phyloP scores from a whole-genome alignment of 2,888 invertebrate genomes.

The Cabera pusaria region DNA sequence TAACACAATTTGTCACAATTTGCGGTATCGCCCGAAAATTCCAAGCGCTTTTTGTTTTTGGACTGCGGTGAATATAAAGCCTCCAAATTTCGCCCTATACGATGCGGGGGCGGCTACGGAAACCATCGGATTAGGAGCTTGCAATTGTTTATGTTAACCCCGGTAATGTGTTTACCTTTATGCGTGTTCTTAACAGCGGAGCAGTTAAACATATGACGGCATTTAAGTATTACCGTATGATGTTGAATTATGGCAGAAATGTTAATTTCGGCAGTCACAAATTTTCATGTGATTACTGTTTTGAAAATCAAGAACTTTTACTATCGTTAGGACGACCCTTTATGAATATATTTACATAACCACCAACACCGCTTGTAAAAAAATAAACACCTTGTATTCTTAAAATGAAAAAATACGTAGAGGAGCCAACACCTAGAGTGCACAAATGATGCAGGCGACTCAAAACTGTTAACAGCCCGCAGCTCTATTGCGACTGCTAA shows the following conservation, averaged over 20 bases:
- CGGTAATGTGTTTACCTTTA: slow-evolving; percentile 30
- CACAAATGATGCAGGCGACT: slow-evolving; percentile 45
- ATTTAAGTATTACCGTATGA: slow-evolving; percentile 15
- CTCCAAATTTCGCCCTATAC: slow-evolving; percentile 34
- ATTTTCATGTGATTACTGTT: no score
- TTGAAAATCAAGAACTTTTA: no score
- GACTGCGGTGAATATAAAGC: slow-evolving; percentile 46
- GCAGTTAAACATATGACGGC: slow-evolving; percentile 21
- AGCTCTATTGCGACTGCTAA: slow-evolving; percentile 49
- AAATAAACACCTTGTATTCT: no score
- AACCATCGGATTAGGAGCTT: slow-evolving; percentile 34
- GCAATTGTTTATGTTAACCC: slow-evolving; percentile 38
- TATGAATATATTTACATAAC: no score
- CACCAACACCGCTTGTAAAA: no score
- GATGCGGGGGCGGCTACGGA: slow-evolving; percentile 32
- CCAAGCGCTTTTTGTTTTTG: slow-evolving; percentile 56
- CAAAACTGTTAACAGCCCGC: slow-evolving; percentile 43
- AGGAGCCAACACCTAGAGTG: slow-evolving; percentile 31
- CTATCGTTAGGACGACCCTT: no score
- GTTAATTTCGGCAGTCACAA: not conserved
- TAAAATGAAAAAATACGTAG: no score
- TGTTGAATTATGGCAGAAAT: slow-evolving; percentile 4
- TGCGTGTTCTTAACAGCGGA: slow-evolving; percentile 21
- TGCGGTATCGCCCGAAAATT: slow-evolving; percentile 50
- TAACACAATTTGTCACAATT: slow-evolving; percentile 76